Base-by-base conservation (phyloP, 2,888 invertebrate species). In the Allophyes oxyacanthae region DNA sequence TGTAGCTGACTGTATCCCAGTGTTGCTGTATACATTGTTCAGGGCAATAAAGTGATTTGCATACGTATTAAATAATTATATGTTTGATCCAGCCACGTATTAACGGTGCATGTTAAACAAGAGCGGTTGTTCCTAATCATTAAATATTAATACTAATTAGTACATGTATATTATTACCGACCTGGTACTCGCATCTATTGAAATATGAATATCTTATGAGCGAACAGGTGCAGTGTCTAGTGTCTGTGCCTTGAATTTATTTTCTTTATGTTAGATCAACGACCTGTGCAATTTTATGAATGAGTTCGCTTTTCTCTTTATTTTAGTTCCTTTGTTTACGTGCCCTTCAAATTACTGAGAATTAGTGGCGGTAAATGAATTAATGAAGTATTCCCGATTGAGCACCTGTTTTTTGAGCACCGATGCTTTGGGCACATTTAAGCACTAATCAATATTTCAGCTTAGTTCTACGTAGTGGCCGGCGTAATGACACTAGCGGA, bases 11-110 rank as follows among this genome's bases (percentile, higher is more conserved):
- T 82, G 84, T 75, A 84, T 74, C 66, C 75, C 65, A 49, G 26
- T 37, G 60, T 78, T 77, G 75, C 76, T 72, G 70, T 68, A 75
- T 79, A 72, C 78, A 71, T 56, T 64, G 62, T 78, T 79, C 73
- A 61, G 78, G 79, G 79, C 80, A 84, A 85, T 87, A 80, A 86
- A 88, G 84, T 82, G 76, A 88, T 90, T 91, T 90, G 84, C 89
- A 90, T 88, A 86, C 77, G 77, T 78, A 78, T 78, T 79, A 81
- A 79, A 81, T 83, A 81, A 82, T 82, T 79, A 68, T 64, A 67
- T 60, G 60, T 64, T 68, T 64, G 30, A 64, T 62, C 36, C 46
- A 37, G 20, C 41, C 30, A 13, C 36, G 33, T 55, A 65, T 61
- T 72, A 74, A 59, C 55, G 15, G 69, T 63, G 65, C 68, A 72